Evolutionary conservation across 2,113 vertebrate species (phyloP).

Genomic region (Progne subis): DNA sequence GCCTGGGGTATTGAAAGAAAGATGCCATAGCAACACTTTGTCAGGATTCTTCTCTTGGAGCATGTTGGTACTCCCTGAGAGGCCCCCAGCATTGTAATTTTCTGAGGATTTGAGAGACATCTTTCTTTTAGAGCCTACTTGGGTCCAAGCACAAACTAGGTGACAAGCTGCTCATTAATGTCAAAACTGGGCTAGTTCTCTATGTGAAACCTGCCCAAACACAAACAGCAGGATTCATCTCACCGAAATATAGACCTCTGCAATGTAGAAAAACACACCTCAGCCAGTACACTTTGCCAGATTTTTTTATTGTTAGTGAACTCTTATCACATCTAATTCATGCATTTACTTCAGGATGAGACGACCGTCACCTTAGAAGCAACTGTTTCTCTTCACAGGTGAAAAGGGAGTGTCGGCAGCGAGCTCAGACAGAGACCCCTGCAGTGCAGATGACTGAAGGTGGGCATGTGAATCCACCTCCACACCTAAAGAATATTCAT

Average conservation of each 20-base stretch:
- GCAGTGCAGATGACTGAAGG: not conserved
- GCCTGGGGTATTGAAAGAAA: not conserved
- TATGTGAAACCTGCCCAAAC: not conserved
- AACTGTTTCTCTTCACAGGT: not conserved
- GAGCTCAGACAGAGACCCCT: not conserved
- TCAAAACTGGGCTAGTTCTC: not conserved
- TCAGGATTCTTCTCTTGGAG: not conserved
- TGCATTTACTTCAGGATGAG: not conserved
- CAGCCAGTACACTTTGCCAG: not conserved
- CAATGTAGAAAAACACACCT: not conserved
- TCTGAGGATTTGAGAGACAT: not conserved
- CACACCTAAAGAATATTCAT: not conserved
- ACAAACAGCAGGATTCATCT: not conserved
- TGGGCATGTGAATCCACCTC: not conserved
- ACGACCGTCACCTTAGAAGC: not conserved
- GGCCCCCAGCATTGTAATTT: not conserved
- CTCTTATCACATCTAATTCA: not conserved
- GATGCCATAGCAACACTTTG: not conserved
- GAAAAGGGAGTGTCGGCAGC: not conserved
- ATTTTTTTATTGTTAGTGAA: not conserved
- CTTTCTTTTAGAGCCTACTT: not conserved
- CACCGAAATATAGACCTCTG: not conserved
- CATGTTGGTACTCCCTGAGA: not conserved
- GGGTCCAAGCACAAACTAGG: not conserved
- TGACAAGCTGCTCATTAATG: rapidly evolving